Evolutionary conservation across 2,888 invertebrate species (phyloP).

Genomic region (Parnassius mnemosyne): DNA sequence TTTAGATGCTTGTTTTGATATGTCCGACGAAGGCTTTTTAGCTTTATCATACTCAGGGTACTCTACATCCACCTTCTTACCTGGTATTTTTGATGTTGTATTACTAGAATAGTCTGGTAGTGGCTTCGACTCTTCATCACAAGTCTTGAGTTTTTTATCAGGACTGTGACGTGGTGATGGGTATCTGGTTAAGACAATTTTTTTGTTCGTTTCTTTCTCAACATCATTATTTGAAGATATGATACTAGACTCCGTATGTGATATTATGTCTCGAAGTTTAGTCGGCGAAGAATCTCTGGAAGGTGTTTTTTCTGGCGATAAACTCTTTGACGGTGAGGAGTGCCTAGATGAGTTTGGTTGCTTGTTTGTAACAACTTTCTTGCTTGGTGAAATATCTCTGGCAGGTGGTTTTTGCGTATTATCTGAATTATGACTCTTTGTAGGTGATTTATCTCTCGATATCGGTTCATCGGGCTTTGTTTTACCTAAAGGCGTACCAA

Average conservation of each 20-base stretch:
- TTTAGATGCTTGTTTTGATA: conserved; percentile 22
- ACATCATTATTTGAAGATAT: conserved; percentile 3
- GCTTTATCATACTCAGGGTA: not conserved
- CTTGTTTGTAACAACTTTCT: conserved; percentile 1
- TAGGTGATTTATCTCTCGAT: conserved; percentile 21
- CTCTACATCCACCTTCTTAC: conserved; percentile 2
- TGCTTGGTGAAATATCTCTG: conserved; percentile 4
- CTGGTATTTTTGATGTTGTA: conserved; percentile 10
- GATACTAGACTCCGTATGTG: conserved; percentile 30
- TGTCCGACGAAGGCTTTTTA: conserved; percentile 4
- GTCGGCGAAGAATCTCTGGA: conserved; percentile 40
- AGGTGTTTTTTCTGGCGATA: not conserved
- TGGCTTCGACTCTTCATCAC: conserved; percentile 1
- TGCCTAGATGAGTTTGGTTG: not conserved
- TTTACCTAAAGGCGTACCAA: not conserved
- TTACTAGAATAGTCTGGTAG: not conserved
- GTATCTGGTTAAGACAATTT: conserved; percentile 22
- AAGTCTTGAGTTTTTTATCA: conserved; percentile 35
- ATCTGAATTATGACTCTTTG: conserved; percentile 17
- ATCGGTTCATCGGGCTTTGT: conserved; percentile 14
- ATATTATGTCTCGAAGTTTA: conserved; percentile 48
- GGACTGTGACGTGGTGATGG: conserved; percentile 33
- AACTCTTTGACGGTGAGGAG: no score
- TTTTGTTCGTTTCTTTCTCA: conserved; percentile 20
- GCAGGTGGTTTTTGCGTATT: conserved; percentile 11